Evolutionary conservation across 2,797 vertebrate genomes (phyloP).

Genomic region (Neosilurus mollespiculum): DNA sequence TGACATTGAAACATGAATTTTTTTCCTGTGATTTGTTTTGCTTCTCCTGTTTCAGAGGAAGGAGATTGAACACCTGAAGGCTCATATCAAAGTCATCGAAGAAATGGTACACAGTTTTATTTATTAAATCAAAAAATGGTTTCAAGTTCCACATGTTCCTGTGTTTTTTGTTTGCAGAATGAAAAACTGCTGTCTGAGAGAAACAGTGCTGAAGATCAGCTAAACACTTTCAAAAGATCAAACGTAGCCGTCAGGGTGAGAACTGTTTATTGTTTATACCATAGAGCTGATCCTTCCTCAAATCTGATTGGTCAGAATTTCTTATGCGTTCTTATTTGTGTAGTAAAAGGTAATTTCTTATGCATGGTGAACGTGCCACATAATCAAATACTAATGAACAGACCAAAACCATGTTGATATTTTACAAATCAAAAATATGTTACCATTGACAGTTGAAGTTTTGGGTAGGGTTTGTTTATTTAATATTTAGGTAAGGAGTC

Average conservation of each 20-base stretch:
- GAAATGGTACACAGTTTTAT: slow-evolving; percentile 65
- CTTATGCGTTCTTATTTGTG: background rate
- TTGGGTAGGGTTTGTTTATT: background rate
- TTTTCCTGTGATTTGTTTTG: background rate
- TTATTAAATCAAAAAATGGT: background rate
- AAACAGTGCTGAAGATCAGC: slow-evolving; percentile 64
- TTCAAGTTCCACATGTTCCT: no score
- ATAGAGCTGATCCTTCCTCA: background rate
- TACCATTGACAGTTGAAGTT: background rate
- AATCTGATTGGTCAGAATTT: background rate
- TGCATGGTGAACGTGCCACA: no score
- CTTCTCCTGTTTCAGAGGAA: slow-evolving; percentile 63
- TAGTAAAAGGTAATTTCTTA: background rate
- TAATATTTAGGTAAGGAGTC: background rate
- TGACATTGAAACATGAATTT: no score
- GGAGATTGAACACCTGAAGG: slow-evolving; percentile 70
- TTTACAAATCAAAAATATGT: background rate
- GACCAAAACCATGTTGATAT: no score
- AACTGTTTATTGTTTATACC: background rate
- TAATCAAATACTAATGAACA: background rate
- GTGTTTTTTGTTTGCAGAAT: slow-evolving; percentile 61
- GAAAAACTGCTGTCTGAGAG: slow-evolving; percentile 72
- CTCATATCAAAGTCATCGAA: slow-evolving; percentile 68
- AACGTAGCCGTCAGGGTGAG: slow-evolving; percentile 70
- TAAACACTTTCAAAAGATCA: slow-evolving; percentile 67